Base-by-base conservation (phyloP, 2,113 vertebrate species). In the Panthera leo region DNA sequence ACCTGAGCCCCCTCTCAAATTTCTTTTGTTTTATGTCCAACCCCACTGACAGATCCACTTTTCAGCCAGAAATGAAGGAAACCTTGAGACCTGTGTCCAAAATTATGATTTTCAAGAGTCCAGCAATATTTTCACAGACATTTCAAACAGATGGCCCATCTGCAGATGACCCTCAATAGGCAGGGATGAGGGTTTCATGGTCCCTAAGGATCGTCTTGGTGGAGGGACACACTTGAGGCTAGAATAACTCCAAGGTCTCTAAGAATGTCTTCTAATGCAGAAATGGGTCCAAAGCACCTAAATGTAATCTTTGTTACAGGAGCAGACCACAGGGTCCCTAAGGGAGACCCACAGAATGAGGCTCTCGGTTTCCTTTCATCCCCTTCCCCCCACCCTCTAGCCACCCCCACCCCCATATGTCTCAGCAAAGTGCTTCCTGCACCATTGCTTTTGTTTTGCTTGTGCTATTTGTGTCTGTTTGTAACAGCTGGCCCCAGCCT, bases 401-500 rank as follows among this genome's bases (percentile, higher is more conserved):
- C 89, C 91, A 84, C 51, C 76, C 0, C 94, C 34, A 19, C 63
- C 67, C 9, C n/a, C 71, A 19, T 29, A 42, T 61, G 83, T 88
- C 97, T 94, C 93, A 86, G 92, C 93, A 86, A 95, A 97, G 98
- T 89, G 97, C 98, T 98, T 98, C 98, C 98, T 98, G 98, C 97
- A 96, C 96, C 93, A 97, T 97, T 36, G 84, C 93, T 96, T 96
- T 97, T 97, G 98, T 98, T 98, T 97, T 96, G 97, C 97, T 93
- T 95, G 79, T 97, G 97, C 98, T 98, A 97, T 98, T 98, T 98
- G 98, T 97, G 98, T 98, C 98, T 98, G 96, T 94, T 96, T 82
- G 98, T 92, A 98, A 97, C 98, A 99, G 99, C 98, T 98, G 98
- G 98, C 98, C 98, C 97, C 98, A 98, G 97, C 92, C 97, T 94